Percentiles rank a stretch among this genome's conserved stretches.
Conservation (phyloP, 2,113 vertebrate species). For the Bombycilla garrulus region DNA sequence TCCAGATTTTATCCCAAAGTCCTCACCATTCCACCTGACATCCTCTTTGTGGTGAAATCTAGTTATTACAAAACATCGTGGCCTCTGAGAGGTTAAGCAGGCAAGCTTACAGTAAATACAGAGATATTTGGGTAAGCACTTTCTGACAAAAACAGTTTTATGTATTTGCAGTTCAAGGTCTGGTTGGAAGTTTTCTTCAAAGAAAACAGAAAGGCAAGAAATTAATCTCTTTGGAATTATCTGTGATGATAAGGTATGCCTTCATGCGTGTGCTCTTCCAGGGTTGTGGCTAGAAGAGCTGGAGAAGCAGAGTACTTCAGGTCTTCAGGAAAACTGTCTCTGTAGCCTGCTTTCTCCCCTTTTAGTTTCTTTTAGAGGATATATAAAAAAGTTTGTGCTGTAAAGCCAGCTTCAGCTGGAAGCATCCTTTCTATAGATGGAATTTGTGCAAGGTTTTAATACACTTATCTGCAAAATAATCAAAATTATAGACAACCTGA, state of each 20-base stretch:
- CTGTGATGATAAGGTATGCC: not conserved
- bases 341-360: not conserved
- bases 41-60: not conserved
- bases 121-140: not conserved
- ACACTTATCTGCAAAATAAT: not conserved
- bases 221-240: not conserved
- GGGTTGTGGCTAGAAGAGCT: not conserved
- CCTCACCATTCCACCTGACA: not conserved
- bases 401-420: not conserved
- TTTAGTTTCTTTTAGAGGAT: not conserved
- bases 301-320: not conserved
- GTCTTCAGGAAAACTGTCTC: not conserved
- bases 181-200: not conserved
- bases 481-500: not conserved
- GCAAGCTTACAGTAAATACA: not conserved
- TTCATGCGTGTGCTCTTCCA: not conserved
- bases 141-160: not conserved
- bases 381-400: not conserved
- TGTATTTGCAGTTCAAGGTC: not conserved
- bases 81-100: conserved; percentile 17
- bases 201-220: not conserved
- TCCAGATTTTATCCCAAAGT: not conserved
- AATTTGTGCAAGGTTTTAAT: not conserved
- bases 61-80: not conserved
- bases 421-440: not conserved